Base-by-base conservation (phyloP, 2,113 vertebrate genomes). In the Cisticola juncidis region DNA sequence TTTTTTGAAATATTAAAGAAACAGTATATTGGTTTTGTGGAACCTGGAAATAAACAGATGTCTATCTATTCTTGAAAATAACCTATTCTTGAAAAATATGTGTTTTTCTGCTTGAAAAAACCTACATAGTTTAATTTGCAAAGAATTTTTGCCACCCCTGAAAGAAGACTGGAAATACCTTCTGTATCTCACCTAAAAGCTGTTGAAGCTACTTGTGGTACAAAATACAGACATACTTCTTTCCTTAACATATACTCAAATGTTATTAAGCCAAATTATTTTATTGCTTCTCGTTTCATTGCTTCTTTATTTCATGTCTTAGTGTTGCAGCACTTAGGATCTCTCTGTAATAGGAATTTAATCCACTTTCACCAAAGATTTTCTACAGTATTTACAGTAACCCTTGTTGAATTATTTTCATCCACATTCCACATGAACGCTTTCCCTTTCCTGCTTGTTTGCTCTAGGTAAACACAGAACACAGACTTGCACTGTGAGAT, bases 321-420 rank as follows among this genome's bases (percentile, higher is more conserved):
- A 35, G 18, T 31, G 16, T 66, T 77, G n/a, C 21, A 92, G 35
- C 51, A 66, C 53, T 88, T 88, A 61, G 47, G 65, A 77, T 35
- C 10, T 86, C 42, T 45, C 24, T 71, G 40, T 78, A 86, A 56
- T 7, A 81, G 51, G 71, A 94, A 90, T 86, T 77, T 58, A 90
- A 73, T 81, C 56, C 56, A 54, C 47, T 94, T 94, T 87, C 62
- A 76, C 16, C 42, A 80, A 17, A 0, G 6, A 7, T 87, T 84
- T 79, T 54, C 60, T 88, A 42, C 48, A 92, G 20, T 66, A 88
- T 82, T 86, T 90, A 86, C 85, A 95, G 76, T 90, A 80, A 92
- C 9, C 4, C 36, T 77, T 56, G 57, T 8, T 83, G 82, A 96
- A 92, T 83, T 93, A 90, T 93, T 96, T 94, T 93, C 42, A 71